A percentile compares a stretch with the other conserved stretches of the same genome.
Evolutionary conservation across 2,888 invertebrate species (phyloP).

Genomic region (Acanthosepion esculentum): DNA sequence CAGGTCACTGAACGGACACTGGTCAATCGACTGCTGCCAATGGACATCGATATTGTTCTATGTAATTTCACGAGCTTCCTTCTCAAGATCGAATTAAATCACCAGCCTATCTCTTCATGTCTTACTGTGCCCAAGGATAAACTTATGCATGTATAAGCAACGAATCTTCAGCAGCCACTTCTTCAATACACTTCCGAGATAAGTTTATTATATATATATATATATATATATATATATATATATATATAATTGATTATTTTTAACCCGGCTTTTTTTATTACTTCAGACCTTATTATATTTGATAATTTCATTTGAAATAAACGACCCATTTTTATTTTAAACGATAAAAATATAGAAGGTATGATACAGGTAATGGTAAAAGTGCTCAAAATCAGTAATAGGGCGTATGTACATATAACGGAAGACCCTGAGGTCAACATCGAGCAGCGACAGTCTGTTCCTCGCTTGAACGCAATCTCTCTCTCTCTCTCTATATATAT

Average conservation of each 20-base stretch:
- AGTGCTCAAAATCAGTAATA: no score
- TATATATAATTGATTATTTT: background rate
- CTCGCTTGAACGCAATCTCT: no score
- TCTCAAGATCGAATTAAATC: conserved; percentile 15
- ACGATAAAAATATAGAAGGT: no score
- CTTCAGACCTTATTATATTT: no score
- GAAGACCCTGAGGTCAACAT: no score
- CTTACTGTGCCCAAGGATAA: background rate
- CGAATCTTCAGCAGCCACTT: background rate
- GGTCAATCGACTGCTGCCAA: background rate
- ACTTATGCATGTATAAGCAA: background rate
- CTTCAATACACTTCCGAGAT: background rate
- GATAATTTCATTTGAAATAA: no score
- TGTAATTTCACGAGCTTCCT: background rate
- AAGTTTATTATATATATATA: background rate
- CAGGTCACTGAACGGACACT: background rate
- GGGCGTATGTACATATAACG: no score
- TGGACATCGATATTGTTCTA: background rate
- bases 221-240: conserved; percentile 35
- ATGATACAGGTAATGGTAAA: no score
- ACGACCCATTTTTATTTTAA: no score
- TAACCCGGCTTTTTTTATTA: no score
- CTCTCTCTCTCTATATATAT: no score
- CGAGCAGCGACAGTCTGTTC: no score
- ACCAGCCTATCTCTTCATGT: background rate